These are phyloP conservation scores for Lymantria dispar DNA, from an alignment of 2,888 invertebrate genomes.

Conservation along the genomic window DNA sequence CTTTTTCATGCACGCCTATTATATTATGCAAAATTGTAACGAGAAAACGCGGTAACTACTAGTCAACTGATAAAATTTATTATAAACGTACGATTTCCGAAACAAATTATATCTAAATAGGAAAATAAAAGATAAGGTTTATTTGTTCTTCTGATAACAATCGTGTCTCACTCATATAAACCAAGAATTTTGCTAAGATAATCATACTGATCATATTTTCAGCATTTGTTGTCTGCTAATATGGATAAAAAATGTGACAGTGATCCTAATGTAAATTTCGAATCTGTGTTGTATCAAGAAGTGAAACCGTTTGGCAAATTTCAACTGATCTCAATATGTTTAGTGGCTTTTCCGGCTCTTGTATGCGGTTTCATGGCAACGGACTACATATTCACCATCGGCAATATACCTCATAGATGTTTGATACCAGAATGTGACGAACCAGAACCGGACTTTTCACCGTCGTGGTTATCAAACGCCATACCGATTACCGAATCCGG, in stretches of 20 bases:
- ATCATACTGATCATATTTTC: conserved; percentile 25
- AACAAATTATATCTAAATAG: conserved; percentile 7
- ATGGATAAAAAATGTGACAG: conserved; percentile 39
- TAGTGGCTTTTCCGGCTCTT: conserved; percentile 54
- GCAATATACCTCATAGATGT: conserved; percentile 62
- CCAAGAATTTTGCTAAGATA: conserved; percentile 29
- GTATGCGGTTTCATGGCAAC: conserved; percentile 65
- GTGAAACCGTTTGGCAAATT: conserved; percentile 66
- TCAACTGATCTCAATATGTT: conserved; percentile 54
- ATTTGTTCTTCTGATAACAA: conserved; percentile 30
- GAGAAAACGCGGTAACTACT: background rate
- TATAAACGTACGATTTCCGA: background rate
- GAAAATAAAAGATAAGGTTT: conserved; percentile 29
- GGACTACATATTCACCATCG: conserved; percentile 68
- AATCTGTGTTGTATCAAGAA: conserved; percentile 57
- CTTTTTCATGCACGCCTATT: too few species aligned
- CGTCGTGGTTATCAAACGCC: conserved; percentile 60
- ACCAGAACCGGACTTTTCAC: conserved; percentile 48
- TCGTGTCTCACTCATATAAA: conserved; percentile 34
- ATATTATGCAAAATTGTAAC: too few species aligned
- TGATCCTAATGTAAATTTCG: conserved; percentile 50
- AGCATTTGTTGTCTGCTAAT: conserved; percentile 18
- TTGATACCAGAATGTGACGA: conserved; percentile 59
- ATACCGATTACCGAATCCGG: conserved; percentile 56
- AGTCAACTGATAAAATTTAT: background rate